Evolutionary conservation across 2,888 invertebrate genomes (phyloP).

Genomic region (Caenorhabditis sp.): DNA sequence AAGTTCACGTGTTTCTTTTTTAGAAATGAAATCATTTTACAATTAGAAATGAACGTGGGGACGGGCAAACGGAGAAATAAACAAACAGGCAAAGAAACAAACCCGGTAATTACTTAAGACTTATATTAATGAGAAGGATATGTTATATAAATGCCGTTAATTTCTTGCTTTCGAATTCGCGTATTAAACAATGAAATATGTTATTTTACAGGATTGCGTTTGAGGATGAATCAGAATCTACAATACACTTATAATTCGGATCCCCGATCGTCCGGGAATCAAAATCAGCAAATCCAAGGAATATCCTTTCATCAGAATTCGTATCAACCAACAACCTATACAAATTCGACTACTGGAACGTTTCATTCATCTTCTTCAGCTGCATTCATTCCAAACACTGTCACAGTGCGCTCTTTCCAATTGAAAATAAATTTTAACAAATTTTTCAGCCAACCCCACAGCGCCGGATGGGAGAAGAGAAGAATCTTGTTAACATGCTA

Average conservation of each 20-base stretch:
- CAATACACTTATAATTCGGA: conserved; percentile 62
- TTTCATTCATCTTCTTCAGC: conserved; percentile 59
- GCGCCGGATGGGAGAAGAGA: conserved; percentile 50
- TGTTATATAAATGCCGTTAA: too few species aligned
- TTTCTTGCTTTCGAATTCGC: too few species aligned
- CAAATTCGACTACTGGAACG: conserved; percentile 56
- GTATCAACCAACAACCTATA: conserved; percentile 62
- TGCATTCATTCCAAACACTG: conserved; percentile 59
- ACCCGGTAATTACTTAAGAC: too few species aligned
- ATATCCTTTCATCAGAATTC: conserved; percentile 62
- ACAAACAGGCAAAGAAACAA: too few species aligned
- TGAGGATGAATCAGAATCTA: conserved; percentile 66
- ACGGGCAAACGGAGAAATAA: too few species aligned
- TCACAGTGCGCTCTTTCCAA: conserved; percentile 28
- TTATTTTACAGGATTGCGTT: conserved; percentile 1
- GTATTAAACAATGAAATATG: not conserved
- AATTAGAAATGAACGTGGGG: too few species aligned
- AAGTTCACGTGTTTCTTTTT: too few species aligned
- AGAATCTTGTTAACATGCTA: conserved; percentile 58
- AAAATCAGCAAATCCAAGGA: conserved; percentile 59
- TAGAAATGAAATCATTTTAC: too few species aligned
- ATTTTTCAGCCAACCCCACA: conserved; percentile 46
- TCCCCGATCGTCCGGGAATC: conserved; percentile 56
- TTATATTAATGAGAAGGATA: too few species aligned
- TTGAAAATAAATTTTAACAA: not conserved